phyloP scores from a whole-genome alignment of 2,888 invertebrate species.

The Pyrrhosoma nymphula region DNA sequence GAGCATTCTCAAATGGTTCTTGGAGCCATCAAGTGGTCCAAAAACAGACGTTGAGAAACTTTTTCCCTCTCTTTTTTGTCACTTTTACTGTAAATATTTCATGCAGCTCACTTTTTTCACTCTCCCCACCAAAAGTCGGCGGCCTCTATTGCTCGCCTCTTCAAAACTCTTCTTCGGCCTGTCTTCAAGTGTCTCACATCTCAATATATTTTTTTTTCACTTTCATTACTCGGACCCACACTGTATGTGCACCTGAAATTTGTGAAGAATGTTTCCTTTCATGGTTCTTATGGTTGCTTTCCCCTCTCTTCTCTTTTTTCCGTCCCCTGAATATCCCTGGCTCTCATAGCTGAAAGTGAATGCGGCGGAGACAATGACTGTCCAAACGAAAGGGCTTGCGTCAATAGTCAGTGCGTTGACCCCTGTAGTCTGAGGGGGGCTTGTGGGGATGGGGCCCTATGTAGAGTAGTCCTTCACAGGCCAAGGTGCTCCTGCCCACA shows the following conservation, averaged over 20 bases:
- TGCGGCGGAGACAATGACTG: constrained; percentile 95
- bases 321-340: constrained; percentile 71
- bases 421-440: constrained; percentile 93
- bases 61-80: constrained; percentile 76
- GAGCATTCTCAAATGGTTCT: constrained; percentile 85
- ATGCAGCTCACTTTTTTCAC: constrained; percentile 71
- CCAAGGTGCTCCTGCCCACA: constrained; percentile 93
- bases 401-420: constrained; percentile 93
- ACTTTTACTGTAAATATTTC: constrained; percentile 82
- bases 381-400: constrained; percentile 94
- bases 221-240: constrained; percentile 60
- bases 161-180: constrained; percentile 56
- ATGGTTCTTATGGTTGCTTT: constrained; percentile 92
- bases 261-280: constrained; percentile 91
- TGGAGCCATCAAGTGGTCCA: constrained; percentile 67
- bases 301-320: constrained; percentile 82
- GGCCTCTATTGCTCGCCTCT: constrained; percentile 33
- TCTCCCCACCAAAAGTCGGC: constrained; percentile 54
- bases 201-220: constrained; percentile 48
- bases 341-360: constrained; percentile 85
- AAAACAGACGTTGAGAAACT: constrained; percentile 71
- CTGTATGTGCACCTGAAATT: constrained; percentile 66
- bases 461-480: constrained; percentile 90
- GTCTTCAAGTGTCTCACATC: constrained; percentile 44
- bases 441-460: constrained; percentile 94